Percentiles rank a stretch among this genome's conserved stretches.
Evolutionary conservation across 1,140 invertebrate species (phyloP).

Genomic region (Cydia fagiglandana): DNA sequence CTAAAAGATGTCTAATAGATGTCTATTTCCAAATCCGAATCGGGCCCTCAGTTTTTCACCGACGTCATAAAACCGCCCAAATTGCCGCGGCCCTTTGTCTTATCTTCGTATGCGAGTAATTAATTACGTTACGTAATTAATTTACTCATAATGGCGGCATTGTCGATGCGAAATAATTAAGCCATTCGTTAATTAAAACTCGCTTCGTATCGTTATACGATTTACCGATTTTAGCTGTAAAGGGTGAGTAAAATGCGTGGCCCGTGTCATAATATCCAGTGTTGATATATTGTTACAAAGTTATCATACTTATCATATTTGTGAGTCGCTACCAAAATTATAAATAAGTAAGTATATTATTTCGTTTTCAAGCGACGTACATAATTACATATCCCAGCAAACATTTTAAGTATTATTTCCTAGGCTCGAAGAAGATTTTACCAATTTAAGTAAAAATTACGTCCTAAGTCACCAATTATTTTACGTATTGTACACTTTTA

Average conservation of each 20-base stretch:
- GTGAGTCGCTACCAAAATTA: neutral
- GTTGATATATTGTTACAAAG: neutral
- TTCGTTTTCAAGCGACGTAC: no score
- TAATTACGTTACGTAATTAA: constrained; percentile 35
- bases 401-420: no score
- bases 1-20: no score
- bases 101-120: constrained; percentile 34
- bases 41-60: constrained; percentile 19
- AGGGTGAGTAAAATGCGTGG: constrained; percentile 1
- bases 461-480: no score
- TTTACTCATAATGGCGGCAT: constrained; percentile 35
- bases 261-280: neutral
- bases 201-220: constrained; percentile 7
- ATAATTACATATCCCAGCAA: no score
- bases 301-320: neutral
- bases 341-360: no score
- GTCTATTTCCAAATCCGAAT: no score
- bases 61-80: constrained; percentile 13
- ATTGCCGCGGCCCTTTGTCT: constrained; percentile 31
- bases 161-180: constrained; percentile 36
- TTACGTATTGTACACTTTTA: no score
- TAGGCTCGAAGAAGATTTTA: no score
- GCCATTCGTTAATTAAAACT: constrained; percentile 36
- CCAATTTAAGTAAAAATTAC: no score
- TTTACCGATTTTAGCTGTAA: constrained; percentile 1